Conservation (phyloP, 2,797 vertebrate species). For the Heterohyrax brucei region DNA sequence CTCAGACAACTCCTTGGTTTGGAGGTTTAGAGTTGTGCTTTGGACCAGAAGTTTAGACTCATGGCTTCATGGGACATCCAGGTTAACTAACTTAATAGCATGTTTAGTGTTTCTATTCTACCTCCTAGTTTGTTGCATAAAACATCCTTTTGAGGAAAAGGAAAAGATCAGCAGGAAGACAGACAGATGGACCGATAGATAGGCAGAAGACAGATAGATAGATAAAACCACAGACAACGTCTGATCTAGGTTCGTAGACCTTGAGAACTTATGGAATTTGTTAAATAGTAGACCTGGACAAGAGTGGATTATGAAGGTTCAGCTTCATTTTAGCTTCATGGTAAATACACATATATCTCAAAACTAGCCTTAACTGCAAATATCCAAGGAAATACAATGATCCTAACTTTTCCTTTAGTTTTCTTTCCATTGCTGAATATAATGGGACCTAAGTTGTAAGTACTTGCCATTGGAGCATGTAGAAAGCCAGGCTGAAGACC, state of each 20-base stretch:
- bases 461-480: neutral
- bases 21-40: too few relatives aligned
- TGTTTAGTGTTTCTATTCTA: too few relatives aligned
- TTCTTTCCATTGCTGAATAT: neutral
- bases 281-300: neutral
- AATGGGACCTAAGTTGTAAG: neutral
- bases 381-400: neutral
- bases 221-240: neutral
- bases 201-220: too few relatives aligned
- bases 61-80: too few relatives aligned
- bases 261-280: neutral
- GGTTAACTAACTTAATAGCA: too few relatives aligned
- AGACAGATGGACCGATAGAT: too few relatives aligned
- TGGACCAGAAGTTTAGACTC: too few relatives aligned
- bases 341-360: neutral
- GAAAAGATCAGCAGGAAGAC: too few relatives aligned
- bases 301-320: neutral
- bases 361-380: neutral
- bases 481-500: neutral
- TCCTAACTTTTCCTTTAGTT: neutral
- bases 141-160: too few relatives aligned
- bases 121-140: too few relatives aligned
- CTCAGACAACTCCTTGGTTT: too few relatives aligned
- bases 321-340: constrained; percentile 9
- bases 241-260: neutral